Base-by-base conservation (phyloP, 1,140 invertebrate species). In the Drosophila eugracilis region DNA sequence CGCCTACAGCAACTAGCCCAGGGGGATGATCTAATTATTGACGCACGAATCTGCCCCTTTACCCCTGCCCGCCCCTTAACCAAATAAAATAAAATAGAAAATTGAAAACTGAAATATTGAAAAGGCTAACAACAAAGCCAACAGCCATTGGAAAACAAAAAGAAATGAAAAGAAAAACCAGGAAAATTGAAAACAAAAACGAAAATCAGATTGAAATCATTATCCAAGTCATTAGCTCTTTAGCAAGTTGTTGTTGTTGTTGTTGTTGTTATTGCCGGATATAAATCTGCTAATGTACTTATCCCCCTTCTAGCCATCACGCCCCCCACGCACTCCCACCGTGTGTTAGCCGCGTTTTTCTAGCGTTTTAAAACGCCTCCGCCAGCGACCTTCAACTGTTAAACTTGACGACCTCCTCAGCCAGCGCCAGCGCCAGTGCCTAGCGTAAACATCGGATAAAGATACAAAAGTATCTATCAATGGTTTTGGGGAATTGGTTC, bases 21-120 rank as follows among this genome's bases (percentile, higher is more conserved):
- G n/a, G 65, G 65, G 80, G 81, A 88, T 86, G 81, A 86, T 86
- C 81, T 86, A 86, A 86, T 86, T 86, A 86, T 86, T 86, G 81
- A 86, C 81, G 81, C 81, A 86, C 81, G 81, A 86, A 78, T 88
- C 78, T n/a, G n/a, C n/a, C n/a, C n/a, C n/a, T n/a, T n/a, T n/a
- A n/a, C n/a, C n/a, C n/a, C n/a, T n/a, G n/a, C n/a, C n/a, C n/a
- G n/a, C n/a, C n/a, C n/a, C n/a, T n/a, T n/a, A n/a, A n/a, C n/a
- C n/a, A n/a, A 50, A 57, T 63, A 48, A 37, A 55, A 41, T 21
- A 37, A 37, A 62, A 52, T 37, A 3, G 45, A 58, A 74, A 66
- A 75, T 39, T 58, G 62, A 73, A 81, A 77, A 79, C 53, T 69
- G 60, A 77, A 81, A 57, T 80, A 78, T 63, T 69, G 53, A 81